A percentile compares a stretch with the other conserved stretches of the same genome.
These are phyloP conservation scores for Caenorhabditis inopinata DNA, from an alignment of 1,140 invertebrate species.

Conservation along the genomic window DNA sequence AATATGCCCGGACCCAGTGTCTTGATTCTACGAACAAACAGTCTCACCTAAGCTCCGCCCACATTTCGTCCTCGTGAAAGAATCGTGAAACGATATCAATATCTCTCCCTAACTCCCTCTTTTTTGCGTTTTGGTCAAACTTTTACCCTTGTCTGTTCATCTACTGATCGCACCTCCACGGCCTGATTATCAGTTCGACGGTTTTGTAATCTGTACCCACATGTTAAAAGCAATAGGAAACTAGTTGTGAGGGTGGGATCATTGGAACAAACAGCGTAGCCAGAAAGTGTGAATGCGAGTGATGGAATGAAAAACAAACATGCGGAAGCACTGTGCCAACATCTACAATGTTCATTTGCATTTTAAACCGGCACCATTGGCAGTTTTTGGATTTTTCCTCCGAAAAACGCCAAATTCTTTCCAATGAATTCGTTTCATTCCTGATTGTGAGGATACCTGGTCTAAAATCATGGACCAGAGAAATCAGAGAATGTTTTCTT, in stretches of 20 bases:
- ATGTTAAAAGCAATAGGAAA: not conserved
- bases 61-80: constrained; percentile 8
- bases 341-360: not conserved
- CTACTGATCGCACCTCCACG: not conserved
- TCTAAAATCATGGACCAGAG: no score
- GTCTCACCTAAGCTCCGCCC: not conserved
- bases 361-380: not conserved
- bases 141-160: constrained; percentile 25
- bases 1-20: not conserved
- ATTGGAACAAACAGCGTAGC: constrained; percentile 9
- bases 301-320: no score
- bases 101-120: not conserved
- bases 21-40: not conserved
- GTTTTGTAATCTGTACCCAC: not conserved
- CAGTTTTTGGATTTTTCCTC: no score
- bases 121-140: not conserved
- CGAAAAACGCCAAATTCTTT: no score
- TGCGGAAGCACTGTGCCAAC: not conserved
- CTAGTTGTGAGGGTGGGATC: not conserved
- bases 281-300: no score
- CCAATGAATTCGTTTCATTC: no score
- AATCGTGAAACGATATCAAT: constrained; percentile 1
- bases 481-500: no score
- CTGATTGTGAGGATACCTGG: no score
- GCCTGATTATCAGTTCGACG: not conserved